Base-by-base conservation (phyloP, 2,797 vertebrate species). In the Typhlichthys subterraneus region DNA sequence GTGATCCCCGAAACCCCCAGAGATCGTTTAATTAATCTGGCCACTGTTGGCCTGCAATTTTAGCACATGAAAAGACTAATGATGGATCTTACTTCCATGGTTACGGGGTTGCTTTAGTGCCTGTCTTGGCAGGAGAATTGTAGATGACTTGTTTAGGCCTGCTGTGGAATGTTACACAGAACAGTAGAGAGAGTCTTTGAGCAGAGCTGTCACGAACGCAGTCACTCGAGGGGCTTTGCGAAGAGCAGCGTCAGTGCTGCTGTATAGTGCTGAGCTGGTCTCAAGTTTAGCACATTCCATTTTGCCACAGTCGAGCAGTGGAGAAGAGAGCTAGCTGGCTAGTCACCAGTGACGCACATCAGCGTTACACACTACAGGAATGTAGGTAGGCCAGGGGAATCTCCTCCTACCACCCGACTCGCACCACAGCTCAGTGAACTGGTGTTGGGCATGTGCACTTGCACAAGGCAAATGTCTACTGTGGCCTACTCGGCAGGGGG, bases 371-470 rank as follows among this genome's bases (percentile, higher is more conserved):
- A 80, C 79, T 80, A 66, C 79, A 65, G 69, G 84, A 89, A 92
- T 92, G n/a, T n/a, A n/a, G n/a, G 85, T 91, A 92, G 90, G 88
- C 71, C 89, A 87, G 79, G 88, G 89, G 88, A 89, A 88, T 91
- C 88, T 91, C 88, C 86, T 89, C 86, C 89, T 86, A 83, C 81
- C 79, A 46, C 81, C 23, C 85, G 85, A 85, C 79, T 88, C 81
- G 67, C 75, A 71, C 63, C 19, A 13, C 17, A 29, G 19, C 65
- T 46, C n/a, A 2, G 14, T 51, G 49, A 29, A 51, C 19, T 15
- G 12, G 48, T 47, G 19, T 55, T 56, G 42, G 57, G 50, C 48
- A 52, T 60, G 29, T 62, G 54, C 13, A 61, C 45, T 11, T 7
- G 17, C 12, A 5, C 5, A 45, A 17, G 7, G 19, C 49, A 51